Conservation (phyloP, 2,888 invertebrate species). For the Brenthis hecate region DNA sequence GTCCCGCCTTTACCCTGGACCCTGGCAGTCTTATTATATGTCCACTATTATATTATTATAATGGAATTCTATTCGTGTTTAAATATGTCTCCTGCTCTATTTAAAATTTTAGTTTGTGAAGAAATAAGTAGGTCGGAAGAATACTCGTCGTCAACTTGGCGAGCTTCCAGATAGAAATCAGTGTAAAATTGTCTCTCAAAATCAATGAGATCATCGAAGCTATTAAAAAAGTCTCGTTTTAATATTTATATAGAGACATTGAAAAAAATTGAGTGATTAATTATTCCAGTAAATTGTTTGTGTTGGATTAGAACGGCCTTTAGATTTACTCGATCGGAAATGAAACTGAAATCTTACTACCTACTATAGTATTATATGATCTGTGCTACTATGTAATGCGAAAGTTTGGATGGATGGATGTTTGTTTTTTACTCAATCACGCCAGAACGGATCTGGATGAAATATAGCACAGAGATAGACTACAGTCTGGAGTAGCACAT, state of each 20-base stretch:
- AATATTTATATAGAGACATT: neutral
- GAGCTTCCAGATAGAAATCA: constrained; percentile 44
- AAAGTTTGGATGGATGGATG: no score
- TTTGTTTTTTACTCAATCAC: no score
- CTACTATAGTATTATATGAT: no score
- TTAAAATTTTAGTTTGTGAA: constrained; percentile 57
- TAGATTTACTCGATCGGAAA: no score
- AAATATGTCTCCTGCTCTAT: constrained; percentile 34
- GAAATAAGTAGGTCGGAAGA: constrained; percentile 47
- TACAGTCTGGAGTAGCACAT: no score
- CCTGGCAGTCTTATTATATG: neutral
- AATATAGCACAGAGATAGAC: no score
- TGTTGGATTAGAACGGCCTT: no score
- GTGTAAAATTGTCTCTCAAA: constrained; percentile 42
- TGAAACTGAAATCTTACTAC: no score
- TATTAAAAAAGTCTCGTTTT: constrained; percentile 23
- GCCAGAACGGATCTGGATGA: no score
- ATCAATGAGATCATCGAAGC: constrained; percentile 37
- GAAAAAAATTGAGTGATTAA: no score
- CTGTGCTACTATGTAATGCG: no score
- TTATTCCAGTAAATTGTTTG: no score
- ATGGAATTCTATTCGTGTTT: constrained; percentile 15
- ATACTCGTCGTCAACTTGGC: constrained; percentile 55
- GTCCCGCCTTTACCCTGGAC: constrained; percentile 1
- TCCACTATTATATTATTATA: constrained; percentile 1